phyloP scores from a whole-genome alignment of 2,797 vertebrate species.

The Sebastes kiyomatsui region DNA sequence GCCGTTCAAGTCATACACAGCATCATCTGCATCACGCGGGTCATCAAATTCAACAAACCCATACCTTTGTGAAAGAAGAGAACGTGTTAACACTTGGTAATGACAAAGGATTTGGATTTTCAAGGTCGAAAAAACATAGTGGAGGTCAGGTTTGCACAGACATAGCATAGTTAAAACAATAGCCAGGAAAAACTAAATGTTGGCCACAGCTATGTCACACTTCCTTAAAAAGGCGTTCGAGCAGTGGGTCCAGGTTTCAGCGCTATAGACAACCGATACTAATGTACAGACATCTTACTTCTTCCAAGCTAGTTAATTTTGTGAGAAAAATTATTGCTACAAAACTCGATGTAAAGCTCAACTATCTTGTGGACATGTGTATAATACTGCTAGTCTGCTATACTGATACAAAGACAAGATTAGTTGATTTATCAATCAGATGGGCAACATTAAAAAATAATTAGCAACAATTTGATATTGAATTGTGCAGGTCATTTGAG shows the following conservation, averaged over 20 bases:
- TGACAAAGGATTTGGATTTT: not conserved
- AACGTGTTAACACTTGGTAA: not conserved
- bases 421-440: not conserved
- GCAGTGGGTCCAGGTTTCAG: not conserved
- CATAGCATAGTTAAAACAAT: not conserved
- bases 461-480: not conserved
- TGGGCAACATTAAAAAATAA: not conserved
- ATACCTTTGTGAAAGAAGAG: constrained; percentile 79
- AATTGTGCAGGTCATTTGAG: not conserved
- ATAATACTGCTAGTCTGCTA: not conserved
- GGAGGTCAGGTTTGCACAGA: not conserved
- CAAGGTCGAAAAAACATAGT: not conserved
- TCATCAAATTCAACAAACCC: constrained; percentile 98
- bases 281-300: too few species aligned
- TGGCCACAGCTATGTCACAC: not conserved
- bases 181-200: not conserved
- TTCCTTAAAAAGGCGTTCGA: not conserved
- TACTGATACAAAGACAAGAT: not conserved
- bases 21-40: constrained; percentile 95
- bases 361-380: not conserved
- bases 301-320: not conserved
- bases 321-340: not conserved
- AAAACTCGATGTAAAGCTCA: not conserved
- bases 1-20: constrained; percentile 96
- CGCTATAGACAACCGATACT: too few species aligned